Conservation (phyloP, 2,888 invertebrate genomes). For the Drosophila silvestris region DNA sequence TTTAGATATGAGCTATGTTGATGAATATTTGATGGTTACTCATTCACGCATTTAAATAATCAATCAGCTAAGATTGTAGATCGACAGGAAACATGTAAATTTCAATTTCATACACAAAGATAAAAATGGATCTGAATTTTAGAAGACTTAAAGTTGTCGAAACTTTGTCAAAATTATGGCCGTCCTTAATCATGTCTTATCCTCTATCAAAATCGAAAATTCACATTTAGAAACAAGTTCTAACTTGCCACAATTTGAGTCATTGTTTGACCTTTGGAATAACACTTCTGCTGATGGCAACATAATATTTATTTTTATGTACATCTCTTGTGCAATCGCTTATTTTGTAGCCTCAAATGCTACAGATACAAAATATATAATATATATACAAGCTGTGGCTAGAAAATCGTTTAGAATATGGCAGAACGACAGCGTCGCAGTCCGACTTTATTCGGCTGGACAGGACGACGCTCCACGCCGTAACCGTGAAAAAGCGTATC, state of each 20-base stretch:
- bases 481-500: slow-evolving; percentile 70
- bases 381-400: slow-evolving; percentile 9
- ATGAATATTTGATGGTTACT: neutral
- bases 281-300: neutral
- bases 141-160: no score
- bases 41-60: neutral
- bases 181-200: neutral
- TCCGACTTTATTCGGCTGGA: slow-evolving; percentile 22
- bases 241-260: neutral
- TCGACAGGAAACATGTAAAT: neutral
- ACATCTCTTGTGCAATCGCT: neutral
- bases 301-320: neutral
- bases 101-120: neutral
- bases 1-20: neutral
- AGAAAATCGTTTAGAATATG: slow-evolving; percentile 60
- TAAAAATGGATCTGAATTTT: neutral
- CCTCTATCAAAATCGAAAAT: neutral
- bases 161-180: neutral
- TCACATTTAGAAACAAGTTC: neutral
- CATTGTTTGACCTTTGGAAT: neutral
- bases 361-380: slow-evolving; percentile 48
- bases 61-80: neutral
- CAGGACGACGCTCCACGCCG: slow-evolving; percentile 42
- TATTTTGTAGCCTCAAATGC: neutral
- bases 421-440: slow-evolving; percentile 81